Evolutionary conservation across 2,797 vertebrate genomes (phyloP), one percentile per base, ranked within the genome.

Genomic region (Ptychobarbus kaznakovi): DNA sequence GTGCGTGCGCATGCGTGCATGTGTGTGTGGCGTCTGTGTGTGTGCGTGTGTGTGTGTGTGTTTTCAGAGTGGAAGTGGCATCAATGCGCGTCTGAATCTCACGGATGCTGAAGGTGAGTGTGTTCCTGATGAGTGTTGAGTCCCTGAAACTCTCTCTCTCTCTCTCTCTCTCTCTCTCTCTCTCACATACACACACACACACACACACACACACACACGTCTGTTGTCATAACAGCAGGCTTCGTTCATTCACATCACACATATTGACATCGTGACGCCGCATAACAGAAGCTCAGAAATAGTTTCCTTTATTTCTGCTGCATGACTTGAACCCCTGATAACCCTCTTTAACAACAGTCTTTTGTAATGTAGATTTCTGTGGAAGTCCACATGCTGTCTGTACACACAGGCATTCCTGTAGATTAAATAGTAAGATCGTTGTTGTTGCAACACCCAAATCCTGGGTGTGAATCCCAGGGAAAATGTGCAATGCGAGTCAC

Each of bases 1-100:
- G 44, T 46, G 10, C 13, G 44, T 46, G 16, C 18, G 16, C 7
- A 16, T 51, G 49, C 8, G 18, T 3, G 18, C 8, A 2, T 53
- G 18, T 51, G 4, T 1, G 51, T 53, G 6, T 22, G 51, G 44
- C 3, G 7, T 1, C 3, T 46, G 11, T 13, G 46, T 49, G 16
- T 8, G 16, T 20, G 51, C 3, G 51, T 22, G 20, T 1, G 53
- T 9, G 6, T 32, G 32, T 56, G 20, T 51, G 1, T 56, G 20
- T 56, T 56, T 82, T 28, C 68, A 82, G 80, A 72, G 11, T 72
- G 80, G 16, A 72, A 82, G 46, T 22, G 49, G n/a, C 42, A 49
- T 58, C 38, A 80, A 80, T 11, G 35, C 1, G 4, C 38, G 51
- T 5, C 16, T 82, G 25, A 82, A 82, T 72, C 80, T 82, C 13